phyloP scores from a whole-genome alignment of 1,140 invertebrate species.

The Druon quercuslanigerum region DNA sequence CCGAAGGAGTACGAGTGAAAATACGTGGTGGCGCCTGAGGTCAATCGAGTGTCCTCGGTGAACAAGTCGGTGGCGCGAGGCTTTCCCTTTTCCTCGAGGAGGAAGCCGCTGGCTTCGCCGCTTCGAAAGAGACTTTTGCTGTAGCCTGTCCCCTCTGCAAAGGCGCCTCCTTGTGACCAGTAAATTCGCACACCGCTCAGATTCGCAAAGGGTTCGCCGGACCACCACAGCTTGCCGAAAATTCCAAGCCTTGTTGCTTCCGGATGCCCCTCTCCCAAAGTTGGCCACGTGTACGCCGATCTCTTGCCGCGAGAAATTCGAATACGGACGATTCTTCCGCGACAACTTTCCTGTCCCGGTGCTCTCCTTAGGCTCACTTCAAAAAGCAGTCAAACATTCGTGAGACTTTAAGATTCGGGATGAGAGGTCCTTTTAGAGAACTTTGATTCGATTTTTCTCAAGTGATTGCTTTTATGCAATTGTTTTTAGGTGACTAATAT shows the following conservation, averaged over 20 bases:
- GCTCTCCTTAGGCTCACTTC: background rate
- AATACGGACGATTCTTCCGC: background rate
- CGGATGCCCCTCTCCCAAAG: background rate
- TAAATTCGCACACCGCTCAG: conserved; percentile 50
- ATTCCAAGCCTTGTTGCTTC: conserved; percentile 29
- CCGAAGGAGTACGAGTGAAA: conserved; percentile 76
- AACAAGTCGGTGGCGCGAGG: conserved; percentile 45
- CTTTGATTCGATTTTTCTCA: background rate
- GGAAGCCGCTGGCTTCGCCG: conserved; percentile 52
- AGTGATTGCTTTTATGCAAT: no score
- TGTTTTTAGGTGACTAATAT: background rate
- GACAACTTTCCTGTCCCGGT: conserved; percentile 10
- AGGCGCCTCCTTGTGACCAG: conserved; percentile 43
- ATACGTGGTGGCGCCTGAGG: conserved; percentile 73
- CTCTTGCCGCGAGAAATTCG: background rate
- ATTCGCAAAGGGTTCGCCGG: conserved; percentile 54
- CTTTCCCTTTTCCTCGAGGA: conserved; percentile 54
- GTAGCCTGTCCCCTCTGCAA: conserved; percentile 31
- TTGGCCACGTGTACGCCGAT: background rate
- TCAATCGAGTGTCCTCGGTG: conserved; percentile 62
- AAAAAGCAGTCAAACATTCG: no score
- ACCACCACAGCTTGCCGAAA: conserved; percentile 65
- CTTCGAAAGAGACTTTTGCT: conserved; percentile 36
- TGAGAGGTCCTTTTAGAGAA: background rate
- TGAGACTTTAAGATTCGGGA: background rate